These are phyloP conservation scores for Pseudococcus viburni DNA, from an alignment of 2,888 invertebrate species.

Conservation along the genomic window DNA sequence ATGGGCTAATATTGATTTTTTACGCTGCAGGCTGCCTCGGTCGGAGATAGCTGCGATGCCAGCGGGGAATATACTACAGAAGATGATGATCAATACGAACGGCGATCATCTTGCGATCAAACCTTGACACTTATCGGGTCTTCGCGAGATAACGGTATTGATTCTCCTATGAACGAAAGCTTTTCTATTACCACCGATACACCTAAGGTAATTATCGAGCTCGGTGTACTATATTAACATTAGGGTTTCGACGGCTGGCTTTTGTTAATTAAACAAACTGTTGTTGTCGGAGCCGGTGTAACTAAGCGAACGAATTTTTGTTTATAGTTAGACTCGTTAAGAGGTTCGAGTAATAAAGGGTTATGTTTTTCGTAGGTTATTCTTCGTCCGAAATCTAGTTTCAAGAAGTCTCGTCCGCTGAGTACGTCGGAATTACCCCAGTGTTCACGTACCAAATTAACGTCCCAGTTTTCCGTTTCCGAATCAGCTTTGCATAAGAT, in stretches of 20 bases:
- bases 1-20: neutral
- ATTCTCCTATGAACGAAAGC: constrained; percentile 61
- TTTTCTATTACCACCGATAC: constrained; percentile 37
- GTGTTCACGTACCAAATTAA: constrained; percentile 70
- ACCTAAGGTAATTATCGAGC: constrained; percentile 59
- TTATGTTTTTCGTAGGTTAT: constrained; percentile 58
- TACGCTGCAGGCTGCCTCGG: constrained; percentile 61
- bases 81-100: constrained; percentile 76
- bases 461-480: constrained; percentile 80
- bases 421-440: constrained; percentile 90
- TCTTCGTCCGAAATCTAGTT: constrained; percentile 65
- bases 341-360: neutral
- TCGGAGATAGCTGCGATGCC: constrained; percentile 84
- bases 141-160: constrained; percentile 66
- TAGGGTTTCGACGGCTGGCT: neutral
- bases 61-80: constrained; percentile 89
- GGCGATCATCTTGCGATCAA: constrained; percentile 66
- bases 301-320: constrained; percentile 48
- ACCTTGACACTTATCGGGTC: constrained; percentile 64
- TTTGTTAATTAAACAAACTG: constrained; percentile 52
- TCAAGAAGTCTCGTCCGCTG: constrained; percentile 78
- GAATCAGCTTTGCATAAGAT: constrained; percentile 87
- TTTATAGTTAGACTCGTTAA: constrained; percentile 6
- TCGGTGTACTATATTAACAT: neutral
- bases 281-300: neutral